These are phyloP conservation scores for Podarcis lilfordi DNA, from an alignment of 2,797 vertebrate species.

Conservation along the genomic window DNA sequence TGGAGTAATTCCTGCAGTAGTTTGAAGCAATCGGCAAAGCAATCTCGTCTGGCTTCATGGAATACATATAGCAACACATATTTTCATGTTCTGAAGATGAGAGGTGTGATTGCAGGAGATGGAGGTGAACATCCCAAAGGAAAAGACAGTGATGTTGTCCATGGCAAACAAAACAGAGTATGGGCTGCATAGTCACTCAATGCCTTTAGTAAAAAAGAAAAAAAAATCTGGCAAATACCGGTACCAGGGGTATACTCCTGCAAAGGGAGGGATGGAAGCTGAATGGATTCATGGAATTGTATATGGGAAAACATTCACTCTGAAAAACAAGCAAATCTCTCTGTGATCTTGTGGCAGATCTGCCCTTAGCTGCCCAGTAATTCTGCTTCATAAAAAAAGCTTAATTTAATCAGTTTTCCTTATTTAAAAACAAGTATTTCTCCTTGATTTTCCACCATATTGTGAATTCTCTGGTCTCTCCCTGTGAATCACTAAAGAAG, in stretches of 20 bases:
- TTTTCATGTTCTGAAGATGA: background rate
- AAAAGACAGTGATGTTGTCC: background rate
- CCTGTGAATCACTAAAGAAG: background rate
- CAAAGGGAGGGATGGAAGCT: too few relatives aligned
- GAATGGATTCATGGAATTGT: background rate
- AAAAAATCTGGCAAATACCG: background rate
- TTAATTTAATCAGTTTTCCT: background rate
- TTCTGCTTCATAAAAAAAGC: background rate
- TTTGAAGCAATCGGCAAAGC: background rate
- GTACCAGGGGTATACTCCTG: background rate
- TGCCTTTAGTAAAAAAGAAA: too few relatives aligned
- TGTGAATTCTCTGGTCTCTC: background rate
- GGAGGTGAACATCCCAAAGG: background rate
- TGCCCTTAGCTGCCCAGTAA: background rate
- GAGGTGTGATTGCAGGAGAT: background rate
- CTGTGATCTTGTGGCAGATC: background rate
- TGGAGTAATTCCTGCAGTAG: background rate
- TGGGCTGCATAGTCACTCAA: background rate
- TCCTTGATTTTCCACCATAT: background rate
- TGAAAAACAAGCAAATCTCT: background rate
- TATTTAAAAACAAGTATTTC: background rate
- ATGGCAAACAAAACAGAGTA: background rate
- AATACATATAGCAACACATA: background rate
- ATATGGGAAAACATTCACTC: fast-evolving
- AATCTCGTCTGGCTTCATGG: background rate